Evolutionary conservation across 2,797 vertebrate genomes (phyloP), one percentile per base, ranked within the genome.

Genomic region (Bradypodion pumilum): DNA sequence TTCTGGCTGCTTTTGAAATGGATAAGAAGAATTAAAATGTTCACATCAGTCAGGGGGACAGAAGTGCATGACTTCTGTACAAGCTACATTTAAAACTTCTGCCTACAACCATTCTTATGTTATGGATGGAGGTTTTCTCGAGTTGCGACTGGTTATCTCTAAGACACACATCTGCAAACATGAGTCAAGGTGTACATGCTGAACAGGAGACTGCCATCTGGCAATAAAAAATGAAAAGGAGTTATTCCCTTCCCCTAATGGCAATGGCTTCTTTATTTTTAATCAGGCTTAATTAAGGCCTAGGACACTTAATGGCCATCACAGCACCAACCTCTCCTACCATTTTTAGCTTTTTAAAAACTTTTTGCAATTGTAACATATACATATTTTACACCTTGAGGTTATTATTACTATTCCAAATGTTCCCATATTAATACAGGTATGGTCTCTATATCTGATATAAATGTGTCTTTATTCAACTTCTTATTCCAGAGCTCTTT

Each of bases 371-470:
- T 94, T 94, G 93, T 95, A 95, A 95, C 92, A 94, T 94, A 94
- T 92, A 95, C 93, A 91, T 92, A 92, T 91, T 83, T 93, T 95
- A 95, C 94, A 96, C 93, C 93, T 95, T 93, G 95, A 95, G 93
- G 95, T 95, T 94, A 94, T 94, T 91, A 91, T 86, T 94, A 93
- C 93, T 92, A 94, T 91, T 96, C 94, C 95, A 95, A 95, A 91
- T 95, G 95, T 89, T 94, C 94, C 95, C 95, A 91, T 94, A 93
- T 93, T 94, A 95, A 94, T 94, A 94, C 95, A 96, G 95, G 93
- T 95, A 92, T 96, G 94, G 95, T 95, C 94, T 96, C 94, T 96
- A 95, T 91, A 92, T 91, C 93, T 90, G 92, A 96, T 95, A 96
- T 92, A 94, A 95, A 96, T 91, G 94, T 92, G 96, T 96, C 95